These are phyloP conservation scores for Leptarthrus brevirostris DNA, from an alignment of 2,888 invertebrate genomes.

Conservation along the genomic window DNA sequence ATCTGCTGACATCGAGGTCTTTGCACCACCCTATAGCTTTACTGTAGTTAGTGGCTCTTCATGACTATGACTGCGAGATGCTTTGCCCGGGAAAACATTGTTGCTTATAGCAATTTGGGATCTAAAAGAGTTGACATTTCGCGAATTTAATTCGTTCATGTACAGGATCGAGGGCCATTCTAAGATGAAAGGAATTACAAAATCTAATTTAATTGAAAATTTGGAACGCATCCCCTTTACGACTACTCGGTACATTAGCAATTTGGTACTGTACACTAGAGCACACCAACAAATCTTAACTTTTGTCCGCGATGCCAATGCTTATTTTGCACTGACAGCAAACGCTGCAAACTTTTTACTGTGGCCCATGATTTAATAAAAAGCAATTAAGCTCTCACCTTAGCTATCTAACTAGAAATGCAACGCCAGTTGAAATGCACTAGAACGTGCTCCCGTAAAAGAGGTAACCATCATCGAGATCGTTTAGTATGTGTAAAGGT, in stretches of 20 bases:
- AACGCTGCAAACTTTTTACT: conserved; percentile 33
- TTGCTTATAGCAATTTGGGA: conserved; percentile 30
- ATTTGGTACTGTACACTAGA: neutral
- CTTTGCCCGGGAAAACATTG: conserved; percentile 5
- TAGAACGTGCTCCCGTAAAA: neutral
- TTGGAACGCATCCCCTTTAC: conserved; percentile 3
- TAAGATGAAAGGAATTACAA: neutral
- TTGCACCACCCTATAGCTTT: conserved; percentile 8
- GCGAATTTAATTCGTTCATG: conserved; percentile 11
- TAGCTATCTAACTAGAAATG: conserved; percentile 20
- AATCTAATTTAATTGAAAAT: conserved; percentile 40
- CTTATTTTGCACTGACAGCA: conserved; percentile 1
- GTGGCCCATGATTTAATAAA: conserved; percentile 40
- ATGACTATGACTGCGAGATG: neutral
- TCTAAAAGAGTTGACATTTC: neutral
- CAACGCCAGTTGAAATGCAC: neutral
- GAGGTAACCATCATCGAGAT: neutral
- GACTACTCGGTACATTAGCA: neutral
- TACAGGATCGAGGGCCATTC: neutral
- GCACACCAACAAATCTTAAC: neutral
- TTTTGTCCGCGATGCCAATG: neutral
- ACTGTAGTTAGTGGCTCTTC: neutral
- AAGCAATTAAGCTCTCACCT: conserved; percentile 41
- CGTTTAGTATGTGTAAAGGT: neutral
- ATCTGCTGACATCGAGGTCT: conserved; percentile 46